Evolutionary conservation across 1,140 invertebrate genomes (phyloP), one percentile per base, ranked within the genome.

Genomic region (Colletes gigas): DNA sequence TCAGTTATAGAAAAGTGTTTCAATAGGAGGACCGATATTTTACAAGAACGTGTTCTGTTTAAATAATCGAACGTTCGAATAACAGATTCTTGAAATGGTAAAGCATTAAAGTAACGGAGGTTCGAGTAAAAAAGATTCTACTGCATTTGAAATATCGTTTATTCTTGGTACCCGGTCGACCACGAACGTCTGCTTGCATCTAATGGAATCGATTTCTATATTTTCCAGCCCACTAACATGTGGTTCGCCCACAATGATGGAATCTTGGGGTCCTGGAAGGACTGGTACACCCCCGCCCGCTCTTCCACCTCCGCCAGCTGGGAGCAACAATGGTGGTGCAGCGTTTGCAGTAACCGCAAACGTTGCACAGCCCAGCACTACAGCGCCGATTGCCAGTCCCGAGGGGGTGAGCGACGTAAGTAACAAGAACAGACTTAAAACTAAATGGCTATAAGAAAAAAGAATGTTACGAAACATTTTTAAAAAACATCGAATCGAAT

Each of bases 211-310:
- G 59, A 52, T 12, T 50, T 60, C 50, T 67, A 65, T 86, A 68
- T 82, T 87, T 93, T 92, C 62, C 87, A 94, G 94, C 79, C 94
- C 94, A 78, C 88, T 94, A 88, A 94, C 94, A 90, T 94, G 93
- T 86, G 94, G 92, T 81, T 94, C 94, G 9, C 93, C 94, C 21
- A 94, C 93, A 21, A 92, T 92, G 91, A 85, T 92, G 86, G 91
- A 93, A 72, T 93, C 91, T 69, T 93, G 92, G 92, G 90, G 90
- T 65, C 87, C 90, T 62, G 89, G 90, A 60, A 91, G 89, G 78
- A 90, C 87, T 63, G 90, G 88, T 52, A 90, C 90, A 59, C 90
- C 91, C 47, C 90, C 93, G 47, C 89, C 91, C 7, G 86, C 91
- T 19, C 83, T 91, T 80, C 89, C 90, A 52, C 86, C 88, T 57